Evolutionary conservation across 1,140 invertebrate genomes (phyloP).

Genomic region (Drepana arcuata): DNA sequence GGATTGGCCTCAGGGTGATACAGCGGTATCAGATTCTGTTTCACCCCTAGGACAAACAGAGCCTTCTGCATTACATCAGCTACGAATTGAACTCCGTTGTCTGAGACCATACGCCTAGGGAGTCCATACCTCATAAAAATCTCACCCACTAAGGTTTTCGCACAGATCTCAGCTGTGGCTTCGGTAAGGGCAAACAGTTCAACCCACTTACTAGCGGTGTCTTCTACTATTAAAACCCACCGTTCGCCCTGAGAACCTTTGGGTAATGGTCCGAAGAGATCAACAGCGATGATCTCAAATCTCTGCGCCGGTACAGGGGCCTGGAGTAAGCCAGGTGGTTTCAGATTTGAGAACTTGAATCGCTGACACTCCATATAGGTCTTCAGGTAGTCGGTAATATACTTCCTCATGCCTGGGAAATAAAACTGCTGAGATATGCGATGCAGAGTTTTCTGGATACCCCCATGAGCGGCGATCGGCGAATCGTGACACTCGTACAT

Average conservation of each 20-base stretch:
- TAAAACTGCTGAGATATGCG: background rate
- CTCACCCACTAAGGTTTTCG: constrained; percentile 9
- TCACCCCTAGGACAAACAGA: background rate
- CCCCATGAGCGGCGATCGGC: background rate
- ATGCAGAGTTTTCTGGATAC: background rate
- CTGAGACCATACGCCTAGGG: constrained; percentile 21
- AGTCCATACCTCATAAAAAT: constrained; percentile 20
- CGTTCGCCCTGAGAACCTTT: constrained; percentile 4
- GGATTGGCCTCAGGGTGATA: constrained; percentile 8
- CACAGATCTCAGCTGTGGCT: constrained; percentile 27
- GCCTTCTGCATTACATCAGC: background rate
- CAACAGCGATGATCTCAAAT: constrained; percentile 26
- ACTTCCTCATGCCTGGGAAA: background rate
- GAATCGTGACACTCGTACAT: constrained; percentile 17
- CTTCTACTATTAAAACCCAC: constrained; percentile 9
- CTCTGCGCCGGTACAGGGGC: constrained; percentile 13
- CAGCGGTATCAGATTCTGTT: constrained; percentile 1
- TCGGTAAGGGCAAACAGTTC: constrained; percentile 19
- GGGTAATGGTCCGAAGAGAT: constrained; percentile 16
- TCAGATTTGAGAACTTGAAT: background rate
- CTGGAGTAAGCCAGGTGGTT: constrained; percentile 21
- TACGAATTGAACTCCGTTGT: too few species aligned
- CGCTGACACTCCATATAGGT: background rate
- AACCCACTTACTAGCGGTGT: constrained; percentile 12
- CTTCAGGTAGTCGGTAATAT: background rate